phyloP scores from a whole-genome alignment of 2,888 invertebrate genomes.

The Stenchaetothrips biformis region DNA sequence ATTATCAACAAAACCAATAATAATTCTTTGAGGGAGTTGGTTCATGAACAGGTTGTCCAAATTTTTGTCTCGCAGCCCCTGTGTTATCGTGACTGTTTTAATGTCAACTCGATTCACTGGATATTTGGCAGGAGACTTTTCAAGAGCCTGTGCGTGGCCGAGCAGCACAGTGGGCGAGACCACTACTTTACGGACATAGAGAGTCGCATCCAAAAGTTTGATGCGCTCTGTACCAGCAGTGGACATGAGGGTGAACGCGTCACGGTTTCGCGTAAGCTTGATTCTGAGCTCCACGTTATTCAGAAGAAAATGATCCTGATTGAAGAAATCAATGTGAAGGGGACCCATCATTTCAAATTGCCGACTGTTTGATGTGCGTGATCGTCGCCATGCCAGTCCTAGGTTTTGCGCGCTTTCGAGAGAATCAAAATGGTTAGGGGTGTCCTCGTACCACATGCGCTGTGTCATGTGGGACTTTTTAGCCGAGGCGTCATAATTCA shows the following conservation, averaged over 20 bases:
- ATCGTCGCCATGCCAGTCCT: conserved; percentile 25
- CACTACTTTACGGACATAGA: conserved; percentile 37
- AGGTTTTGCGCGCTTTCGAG: conserved; percentile 7
- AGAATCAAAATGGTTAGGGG: conserved; percentile 33
- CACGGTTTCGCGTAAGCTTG: conserved; percentile 35
- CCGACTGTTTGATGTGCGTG: background rate
- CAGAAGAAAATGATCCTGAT: conserved; percentile 37
- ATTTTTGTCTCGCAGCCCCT: conserved; percentile 35
- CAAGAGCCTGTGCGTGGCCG: conserved; percentile 38
- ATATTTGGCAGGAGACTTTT: conserved; percentile 38
- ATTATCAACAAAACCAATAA: conserved; percentile 39
- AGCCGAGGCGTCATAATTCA: conserved; percentile 37
- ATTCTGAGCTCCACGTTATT: conserved; percentile 38
- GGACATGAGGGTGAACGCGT: conserved; percentile 35
- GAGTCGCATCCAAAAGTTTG: conserved; percentile 36
- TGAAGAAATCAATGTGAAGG: conserved; percentile 38
- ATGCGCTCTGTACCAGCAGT: conserved; percentile 32
- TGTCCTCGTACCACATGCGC: conserved; percentile 35
- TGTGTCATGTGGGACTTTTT: conserved; percentile 37
- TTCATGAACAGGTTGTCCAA: conserved; percentile 39
- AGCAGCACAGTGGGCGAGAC: conserved; percentile 38
- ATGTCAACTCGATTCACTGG: conserved; percentile 37
- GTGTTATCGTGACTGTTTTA: conserved; percentile 37
- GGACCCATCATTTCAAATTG: conserved; percentile 32
- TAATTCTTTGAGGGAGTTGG: conserved; percentile 41